phyloP scores from a whole-genome alignment of 2,888 invertebrate species.

The Synergus japonicus region DNA sequence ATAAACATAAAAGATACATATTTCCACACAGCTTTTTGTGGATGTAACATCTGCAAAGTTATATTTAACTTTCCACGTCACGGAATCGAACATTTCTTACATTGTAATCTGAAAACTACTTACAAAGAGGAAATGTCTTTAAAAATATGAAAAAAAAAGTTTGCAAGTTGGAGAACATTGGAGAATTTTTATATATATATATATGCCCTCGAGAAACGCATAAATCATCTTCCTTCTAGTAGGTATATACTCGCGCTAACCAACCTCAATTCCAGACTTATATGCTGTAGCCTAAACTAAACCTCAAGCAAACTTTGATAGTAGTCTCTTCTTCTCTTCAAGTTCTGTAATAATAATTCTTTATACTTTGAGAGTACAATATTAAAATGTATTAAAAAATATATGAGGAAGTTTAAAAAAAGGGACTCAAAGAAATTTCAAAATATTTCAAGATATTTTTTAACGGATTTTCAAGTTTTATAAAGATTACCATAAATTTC shows the following conservation, averaged over 20 bases:
- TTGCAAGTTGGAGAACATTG: background rate
- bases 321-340: no score
- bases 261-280: background rate
- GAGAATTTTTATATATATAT: background rate
- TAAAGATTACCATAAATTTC: no score
- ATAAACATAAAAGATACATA: background rate
- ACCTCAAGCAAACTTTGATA: background rate
- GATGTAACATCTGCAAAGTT: background rate
- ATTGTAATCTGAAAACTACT: background rate
- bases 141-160: background rate
- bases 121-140: background rate
- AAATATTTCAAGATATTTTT: no score
- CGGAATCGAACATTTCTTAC: background rate
- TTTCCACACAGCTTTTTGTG: background rate
- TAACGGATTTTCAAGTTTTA: no score
- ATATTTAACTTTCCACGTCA: background rate
- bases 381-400: no score
- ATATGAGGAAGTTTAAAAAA: no score
- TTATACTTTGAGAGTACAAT: no score
- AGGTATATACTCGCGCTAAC: background rate
- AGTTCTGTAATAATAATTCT: no score
- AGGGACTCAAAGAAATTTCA: no score
- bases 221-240: conserved; percentile 18
- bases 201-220: conserved; percentile 4
- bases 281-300: background rate